Evolutionary conservation across 1,140 invertebrate genomes (phyloP).

Genomic region (Atta colombica): DNA sequence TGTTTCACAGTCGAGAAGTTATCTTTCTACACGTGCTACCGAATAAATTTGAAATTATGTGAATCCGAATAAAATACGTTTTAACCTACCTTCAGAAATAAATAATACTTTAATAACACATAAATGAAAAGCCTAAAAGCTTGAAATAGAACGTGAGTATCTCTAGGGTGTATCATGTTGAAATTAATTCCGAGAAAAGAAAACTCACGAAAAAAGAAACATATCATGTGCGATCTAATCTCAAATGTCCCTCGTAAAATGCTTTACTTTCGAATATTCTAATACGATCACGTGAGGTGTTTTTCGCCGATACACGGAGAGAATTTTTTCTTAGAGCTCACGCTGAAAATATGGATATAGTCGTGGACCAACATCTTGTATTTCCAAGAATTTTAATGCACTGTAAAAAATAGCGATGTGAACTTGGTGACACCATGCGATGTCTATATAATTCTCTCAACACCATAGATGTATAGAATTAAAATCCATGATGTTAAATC

Average conservation of each 20-base stretch:
- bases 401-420: no score
- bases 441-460: no score
- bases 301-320: not conserved
- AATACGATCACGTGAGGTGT: not conserved
- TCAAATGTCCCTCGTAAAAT: conserved; percentile 4
- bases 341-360: no score
- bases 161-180: not conserved
- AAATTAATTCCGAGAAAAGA: not conserved
- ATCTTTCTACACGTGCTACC: not conserved
- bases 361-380: no score
- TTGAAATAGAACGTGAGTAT: not conserved
- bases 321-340: no score
- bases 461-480: no score
- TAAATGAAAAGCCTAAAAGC: not conserved
- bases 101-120: not conserved
- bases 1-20: conserved; percentile 6
- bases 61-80: not conserved
- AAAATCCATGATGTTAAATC: no score
- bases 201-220: not conserved
- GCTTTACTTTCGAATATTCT: not conserved
- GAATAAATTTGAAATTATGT: not conserved
- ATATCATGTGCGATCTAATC: conserved; percentile 23
- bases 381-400: no score
- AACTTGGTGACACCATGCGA: no score
- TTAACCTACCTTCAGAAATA: not conserved